Evolutionary conservation across 2,113 vertebrate genomes (phyloP).

Genomic region (Tapirus terrestris): DNA sequence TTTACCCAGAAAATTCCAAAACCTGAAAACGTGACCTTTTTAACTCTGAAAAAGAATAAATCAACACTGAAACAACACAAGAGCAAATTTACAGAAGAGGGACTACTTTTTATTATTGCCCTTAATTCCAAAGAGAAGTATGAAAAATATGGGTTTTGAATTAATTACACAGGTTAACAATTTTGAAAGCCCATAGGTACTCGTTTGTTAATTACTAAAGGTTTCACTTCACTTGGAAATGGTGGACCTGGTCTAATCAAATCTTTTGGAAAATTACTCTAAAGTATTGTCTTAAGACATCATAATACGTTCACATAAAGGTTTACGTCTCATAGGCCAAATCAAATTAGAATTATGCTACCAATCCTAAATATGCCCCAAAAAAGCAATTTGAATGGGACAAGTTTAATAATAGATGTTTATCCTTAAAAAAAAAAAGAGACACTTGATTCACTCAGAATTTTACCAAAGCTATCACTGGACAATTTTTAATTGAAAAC

Average conservation of each 20-base stretch:
- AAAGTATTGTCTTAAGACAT: constrained; percentile 1
- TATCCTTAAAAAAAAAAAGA: neutral
- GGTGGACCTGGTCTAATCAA: neutral
- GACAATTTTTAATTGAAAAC: constrained; percentile 42
- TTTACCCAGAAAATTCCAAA: neutral
- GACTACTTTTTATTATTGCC: neutral
- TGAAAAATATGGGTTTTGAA: neutral
- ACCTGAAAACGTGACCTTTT: neutral
- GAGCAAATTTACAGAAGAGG: neutral
- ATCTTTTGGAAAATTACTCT: neutral
- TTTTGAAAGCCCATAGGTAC: neutral
- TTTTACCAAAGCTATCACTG: neutral
- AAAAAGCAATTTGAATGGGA: neutral
- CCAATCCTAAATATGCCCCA: neutral
- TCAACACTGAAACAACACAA: neutral
- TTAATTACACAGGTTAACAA: neutral
- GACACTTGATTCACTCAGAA: neutral
- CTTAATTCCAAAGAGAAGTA: neutral
- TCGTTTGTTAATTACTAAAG: neutral
- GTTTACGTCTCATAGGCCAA: neutral
- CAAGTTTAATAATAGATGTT: neutral
- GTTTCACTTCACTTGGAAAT: neutral
- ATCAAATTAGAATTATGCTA: neutral
- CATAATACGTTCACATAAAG: neutral
- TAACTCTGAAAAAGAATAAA: constrained; percentile 3